A percentile compares a stretch with the other conserved stretches of the same genome.
phyloP scores from a whole-genome alignment of 2,888 invertebrate species.

The Isoperla grammatica region DNA sequence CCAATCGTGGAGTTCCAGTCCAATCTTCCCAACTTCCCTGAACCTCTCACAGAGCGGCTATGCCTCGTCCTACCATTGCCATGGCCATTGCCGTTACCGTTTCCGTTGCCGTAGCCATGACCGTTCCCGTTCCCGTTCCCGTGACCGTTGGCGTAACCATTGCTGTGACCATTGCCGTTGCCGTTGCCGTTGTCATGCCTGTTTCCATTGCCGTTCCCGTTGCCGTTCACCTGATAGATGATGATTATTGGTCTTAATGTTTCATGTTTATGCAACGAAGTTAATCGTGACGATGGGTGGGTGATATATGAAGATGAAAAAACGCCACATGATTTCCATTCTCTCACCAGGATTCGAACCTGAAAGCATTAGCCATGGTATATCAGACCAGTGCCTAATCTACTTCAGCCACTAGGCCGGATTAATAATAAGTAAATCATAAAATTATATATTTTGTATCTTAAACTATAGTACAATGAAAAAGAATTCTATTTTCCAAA shows the following conservation, averaged over 20 bases:
- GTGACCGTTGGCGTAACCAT: constrained; percentile 15
- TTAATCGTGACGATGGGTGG: too few relatives aligned
- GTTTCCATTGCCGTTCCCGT: constrained; percentile 22
- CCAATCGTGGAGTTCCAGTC: background rate
- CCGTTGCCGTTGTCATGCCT: constrained; percentile 21
- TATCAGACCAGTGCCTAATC: background rate
- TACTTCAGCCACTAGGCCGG: constrained; percentile 2
- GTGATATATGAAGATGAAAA: too few relatives aligned
- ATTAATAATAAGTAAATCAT: background rate
- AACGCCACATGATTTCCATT: too few relatives aligned
- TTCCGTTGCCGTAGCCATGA: constrained; percentile 25
- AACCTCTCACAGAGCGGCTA: too few relatives aligned
- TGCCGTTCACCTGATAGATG: constrained; percentile 13
- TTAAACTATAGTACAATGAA: too few relatives aligned
- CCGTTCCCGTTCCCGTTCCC: constrained; percentile 20
- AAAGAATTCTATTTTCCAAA: too few relatives aligned
- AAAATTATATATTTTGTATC: too few relatives aligned
- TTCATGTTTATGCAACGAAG: too few relatives aligned
- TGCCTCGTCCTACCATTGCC: constrained; percentile 14
- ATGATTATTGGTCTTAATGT: too few relatives aligned
- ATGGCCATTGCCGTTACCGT: constrained; percentile 23
- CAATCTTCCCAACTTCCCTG: background rate
- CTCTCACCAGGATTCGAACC: too few relatives aligned
- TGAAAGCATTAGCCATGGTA: too few relatives aligned
- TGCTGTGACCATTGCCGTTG: constrained; percentile 16